phyloP scores from a whole-genome alignment of 2,797 vertebrate species.

The Phyllotis vaccarum region DNA sequence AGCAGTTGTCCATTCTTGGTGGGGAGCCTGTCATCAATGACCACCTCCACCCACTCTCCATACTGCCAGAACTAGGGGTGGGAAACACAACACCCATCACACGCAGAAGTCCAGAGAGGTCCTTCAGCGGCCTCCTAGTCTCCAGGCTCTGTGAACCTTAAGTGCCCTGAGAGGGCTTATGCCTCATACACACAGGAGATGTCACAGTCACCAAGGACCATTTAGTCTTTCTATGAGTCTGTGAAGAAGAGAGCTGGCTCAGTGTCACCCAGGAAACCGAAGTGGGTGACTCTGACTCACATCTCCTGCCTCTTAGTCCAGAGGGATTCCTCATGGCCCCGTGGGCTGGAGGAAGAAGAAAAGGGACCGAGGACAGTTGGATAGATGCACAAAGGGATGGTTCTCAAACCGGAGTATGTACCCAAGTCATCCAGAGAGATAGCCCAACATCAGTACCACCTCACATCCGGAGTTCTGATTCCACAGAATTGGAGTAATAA shows the following conservation, averaged over 20 bases:
- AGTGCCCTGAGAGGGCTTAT: neutral
- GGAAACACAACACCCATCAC: neutral
- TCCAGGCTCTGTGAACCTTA: no score
- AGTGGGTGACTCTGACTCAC: rapidly evolving
- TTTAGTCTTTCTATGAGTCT: neutral
- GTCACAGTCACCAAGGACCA: neutral
- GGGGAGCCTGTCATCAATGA: slow-evolving; percentile 91
- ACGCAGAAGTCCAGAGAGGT: rapidly evolving
- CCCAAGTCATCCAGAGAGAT: neutral
- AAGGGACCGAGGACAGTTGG: rapidly evolving
- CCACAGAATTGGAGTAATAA: neutral
- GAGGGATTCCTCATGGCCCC: neutral
- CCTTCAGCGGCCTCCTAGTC: neutral
- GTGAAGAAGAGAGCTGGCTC: neutral
- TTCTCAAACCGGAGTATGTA: neutral
- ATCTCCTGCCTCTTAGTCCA: neutral
- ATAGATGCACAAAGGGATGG: neutral
- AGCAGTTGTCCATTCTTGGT: slow-evolving; percentile 91
- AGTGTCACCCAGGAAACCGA: no score
- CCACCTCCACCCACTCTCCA: slow-evolving; percentile 94
- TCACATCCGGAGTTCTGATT: neutral
- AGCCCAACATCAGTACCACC: neutral
- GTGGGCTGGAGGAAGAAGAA: rapidly evolving
- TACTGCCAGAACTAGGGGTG: slow-evolving; percentile 93
- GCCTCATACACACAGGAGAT: rapidly evolving